phyloP scores from a whole-genome alignment of 2,113 vertebrate genomes.

The Mus spicilegus region DNA sequence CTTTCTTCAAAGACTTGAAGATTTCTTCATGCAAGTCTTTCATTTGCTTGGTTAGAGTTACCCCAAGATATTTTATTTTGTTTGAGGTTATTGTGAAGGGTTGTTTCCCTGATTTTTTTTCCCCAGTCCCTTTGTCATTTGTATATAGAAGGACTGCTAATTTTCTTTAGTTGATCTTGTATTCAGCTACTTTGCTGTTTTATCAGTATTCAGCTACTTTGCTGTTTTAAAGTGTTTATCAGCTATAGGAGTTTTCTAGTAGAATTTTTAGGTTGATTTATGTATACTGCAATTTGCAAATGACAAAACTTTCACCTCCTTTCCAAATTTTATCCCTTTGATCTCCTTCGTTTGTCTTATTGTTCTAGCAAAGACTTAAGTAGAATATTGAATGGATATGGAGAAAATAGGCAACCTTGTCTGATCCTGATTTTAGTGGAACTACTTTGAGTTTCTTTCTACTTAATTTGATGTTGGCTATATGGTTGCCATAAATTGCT shows the following conservation, averaged over 20 bases:
- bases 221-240: not conserved
- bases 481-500: not conserved
- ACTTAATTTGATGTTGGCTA: not conserved
- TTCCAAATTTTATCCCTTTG: not conserved
- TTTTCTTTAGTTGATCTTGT: not conserved
- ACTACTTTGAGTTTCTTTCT: not conserved
- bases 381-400: not conserved
- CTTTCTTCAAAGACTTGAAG: not conserved
- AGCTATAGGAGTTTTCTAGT: not conserved
- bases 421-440: not conserved
- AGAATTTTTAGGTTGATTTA: not conserved
- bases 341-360: not conserved
- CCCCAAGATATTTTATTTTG: not conserved
- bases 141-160: not conserved
- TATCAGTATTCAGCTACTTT: not conserved
- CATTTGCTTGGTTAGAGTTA: not conserved
- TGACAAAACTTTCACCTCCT: not conserved
- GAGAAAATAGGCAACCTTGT: not conserved
- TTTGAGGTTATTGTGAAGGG: not conserved
- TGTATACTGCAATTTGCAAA: not conserved
- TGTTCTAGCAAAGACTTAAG: not conserved
- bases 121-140: not conserved
- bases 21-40: not conserved
- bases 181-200: not conserved
- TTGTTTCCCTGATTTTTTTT: not conserved